Conservation (phyloP, 2,888 invertebrate species). For the Diloba caeruleocephala region DNA sequence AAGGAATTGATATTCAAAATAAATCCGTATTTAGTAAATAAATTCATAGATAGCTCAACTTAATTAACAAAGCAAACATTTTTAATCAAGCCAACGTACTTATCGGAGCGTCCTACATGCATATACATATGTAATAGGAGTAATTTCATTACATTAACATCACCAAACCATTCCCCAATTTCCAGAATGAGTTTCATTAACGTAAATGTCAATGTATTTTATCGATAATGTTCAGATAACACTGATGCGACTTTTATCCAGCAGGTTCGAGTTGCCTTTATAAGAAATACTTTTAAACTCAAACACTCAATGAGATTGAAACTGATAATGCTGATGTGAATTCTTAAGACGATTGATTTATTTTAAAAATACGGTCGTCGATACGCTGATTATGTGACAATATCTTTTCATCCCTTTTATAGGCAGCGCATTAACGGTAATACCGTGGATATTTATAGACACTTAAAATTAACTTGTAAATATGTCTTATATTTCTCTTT, state of each 20-base stretch:
- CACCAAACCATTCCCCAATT: conserved; percentile 43
- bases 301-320: conserved; percentile 64
- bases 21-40: too few relatives aligned
- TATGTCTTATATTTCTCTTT: conserved; percentile 5
- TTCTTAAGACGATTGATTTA: conserved; percentile 73
- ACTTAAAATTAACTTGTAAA: conserved; percentile 32
- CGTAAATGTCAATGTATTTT: conserved; percentile 63
- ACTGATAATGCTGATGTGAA: conserved; percentile 65
- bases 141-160: conserved; percentile 48
- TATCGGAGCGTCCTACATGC: conserved; percentile 25
- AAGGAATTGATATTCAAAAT: conserved; percentile 21
- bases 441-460: conserved; percentile 36
- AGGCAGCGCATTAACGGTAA: conserved; percentile 40
- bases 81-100: conserved; percentile 26
- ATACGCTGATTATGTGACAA: conserved; percentile 60
- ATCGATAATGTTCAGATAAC: conserved; percentile 67
- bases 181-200: conserved; percentile 56
- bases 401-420: conserved; percentile 51
- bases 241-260: conserved; percentile 63
- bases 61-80: conserved; percentile 43
- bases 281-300: conserved; percentile 63
- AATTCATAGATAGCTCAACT: conserved; percentile 19
- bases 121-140: conserved; percentile 38
- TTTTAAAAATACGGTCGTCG: conserved; percentile 64
- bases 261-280: conserved; percentile 60